Evolutionary conservation across 2,113 vertebrate species (phyloP).

Genomic region (Phaethon lepturus): DNA sequence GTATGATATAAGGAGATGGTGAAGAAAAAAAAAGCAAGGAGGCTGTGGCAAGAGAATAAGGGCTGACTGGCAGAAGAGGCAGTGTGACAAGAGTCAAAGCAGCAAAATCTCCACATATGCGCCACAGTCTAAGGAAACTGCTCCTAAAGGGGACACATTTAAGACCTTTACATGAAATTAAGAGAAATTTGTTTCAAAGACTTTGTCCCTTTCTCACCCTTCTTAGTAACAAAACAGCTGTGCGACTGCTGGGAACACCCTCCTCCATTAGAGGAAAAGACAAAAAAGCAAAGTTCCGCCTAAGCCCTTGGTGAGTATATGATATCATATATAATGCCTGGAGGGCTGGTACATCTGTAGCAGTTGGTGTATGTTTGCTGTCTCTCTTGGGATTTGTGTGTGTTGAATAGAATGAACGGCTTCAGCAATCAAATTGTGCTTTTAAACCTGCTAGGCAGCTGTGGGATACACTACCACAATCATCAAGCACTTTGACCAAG

Average conservation of each 20-base stretch:
- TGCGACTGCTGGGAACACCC: not conserved
- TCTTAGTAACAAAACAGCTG: not conserved
- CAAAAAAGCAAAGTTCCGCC: not conserved
- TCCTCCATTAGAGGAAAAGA: not conserved
- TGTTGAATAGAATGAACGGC: not conserved
- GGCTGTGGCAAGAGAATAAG: not conserved
- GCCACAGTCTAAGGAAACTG: not conserved
- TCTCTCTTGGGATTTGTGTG: not conserved
- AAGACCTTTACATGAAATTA: not conserved
- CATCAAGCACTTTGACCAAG: not conserved
- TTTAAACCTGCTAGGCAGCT: not conserved
- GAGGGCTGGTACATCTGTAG: not conserved
- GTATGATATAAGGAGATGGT: not conserved
- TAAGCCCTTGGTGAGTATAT: not conserved
- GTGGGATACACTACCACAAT: fast-evolving
- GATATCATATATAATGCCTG: fast-evolving
- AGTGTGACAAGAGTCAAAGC: not conserved
- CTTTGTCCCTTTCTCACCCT: not conserved
- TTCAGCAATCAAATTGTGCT: not conserved
- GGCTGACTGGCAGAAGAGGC: not conserved
- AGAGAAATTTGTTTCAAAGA: not conserved
- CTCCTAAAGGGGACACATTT: not conserved
- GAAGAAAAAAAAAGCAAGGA: not conserved
- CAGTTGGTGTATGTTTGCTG: not conserved
- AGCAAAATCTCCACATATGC: not conserved